Base-by-base conservation (phyloP, 1,140 invertebrate species). In the Macrocentrus cingulum region DNA sequence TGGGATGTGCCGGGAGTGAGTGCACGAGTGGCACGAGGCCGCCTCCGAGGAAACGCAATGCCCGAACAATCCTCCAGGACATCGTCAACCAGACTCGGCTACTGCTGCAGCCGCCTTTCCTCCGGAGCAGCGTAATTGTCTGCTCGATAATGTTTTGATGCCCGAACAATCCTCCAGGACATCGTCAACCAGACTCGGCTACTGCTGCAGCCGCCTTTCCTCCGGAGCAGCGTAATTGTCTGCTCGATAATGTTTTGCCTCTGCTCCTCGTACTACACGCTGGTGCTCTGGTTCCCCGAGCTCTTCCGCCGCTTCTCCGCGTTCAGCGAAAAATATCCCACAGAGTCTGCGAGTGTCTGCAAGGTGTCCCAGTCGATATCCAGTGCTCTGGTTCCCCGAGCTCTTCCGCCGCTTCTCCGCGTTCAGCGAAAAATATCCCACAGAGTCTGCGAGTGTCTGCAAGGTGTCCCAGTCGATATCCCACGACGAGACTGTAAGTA, bases 401-500 rank as follows among this genome's bases (percentile, higher is more conserved):
- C 72, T 88, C 23, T 87, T 86, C 66, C 83, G 85, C 67, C 67
- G 85, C 34, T 84, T 86, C 67, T 81, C 83, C 41, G 74, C 80
- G 60, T 86, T 81, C 69, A 77, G 83, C 34, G 66, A 69, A 1
- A 62, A 78, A 20, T 74, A 82, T 71, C 79, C 79, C 8, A 75
- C 78, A 29, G 72, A 70, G 16, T 77, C 82, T 0, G 80, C 82
- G 0, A 80, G 82, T 13, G 81, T 87, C 13, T 87, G 85, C 61
- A 77, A 82, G 61, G 79, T 86, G 3, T 82, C 82, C 1, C 34
- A n/a, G n/a, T n/a, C n/a, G n/a, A n/a, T n/a, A n/a, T n/a, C 68
- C 87, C 15, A 85, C 85, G 76, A 81, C 87, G 69, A 87, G 86
- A 85, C 84, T 87, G 69, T 85, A n/a, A n/a, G n/a, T n/a, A n/a